Percentiles rank a stretch among this genome's conserved stretches.
Evolutionary conservation across 2,797 vertebrate genomes (phyloP).

Genomic region (Arrhamphus sclerolepis): DNA sequence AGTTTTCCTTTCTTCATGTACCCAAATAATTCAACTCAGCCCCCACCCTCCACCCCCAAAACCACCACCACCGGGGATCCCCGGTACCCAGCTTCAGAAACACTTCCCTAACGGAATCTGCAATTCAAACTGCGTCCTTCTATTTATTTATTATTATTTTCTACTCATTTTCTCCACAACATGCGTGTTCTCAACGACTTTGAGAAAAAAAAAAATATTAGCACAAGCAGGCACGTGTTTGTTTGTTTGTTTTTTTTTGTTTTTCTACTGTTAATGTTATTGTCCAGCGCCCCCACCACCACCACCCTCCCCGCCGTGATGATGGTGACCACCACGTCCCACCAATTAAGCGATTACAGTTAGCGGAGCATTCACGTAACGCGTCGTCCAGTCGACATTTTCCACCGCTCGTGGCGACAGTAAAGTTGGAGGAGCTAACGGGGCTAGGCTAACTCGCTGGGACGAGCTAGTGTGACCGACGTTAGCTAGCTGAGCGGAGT

Average conservation of each 20-base stretch:
- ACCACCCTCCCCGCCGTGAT: not conserved
- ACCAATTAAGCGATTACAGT: conserved; percentile 4
- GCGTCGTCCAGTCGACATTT: not conserved
- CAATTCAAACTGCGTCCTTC: conserved; percentile 9
- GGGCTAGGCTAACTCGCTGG: conserved; percentile 41
- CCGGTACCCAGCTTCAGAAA: conserved; percentile 24
- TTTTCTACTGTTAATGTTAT: not conserved
- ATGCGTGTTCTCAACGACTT: not conserved
- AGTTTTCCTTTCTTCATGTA: not conserved
- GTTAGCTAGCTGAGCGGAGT: conserved; percentile 56
- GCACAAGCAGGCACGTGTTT: conserved; percentile 1
- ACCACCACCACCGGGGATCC: too few relatives aligned
- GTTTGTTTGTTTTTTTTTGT: too few relatives aligned
- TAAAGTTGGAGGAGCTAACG: conserved; percentile 14
- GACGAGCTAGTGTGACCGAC: conserved; percentile 49
- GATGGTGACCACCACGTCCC: not conserved
- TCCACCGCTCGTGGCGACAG: too few relatives aligned
- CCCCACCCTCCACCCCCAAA: too few relatives aligned
- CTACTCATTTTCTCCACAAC: too few relatives aligned
- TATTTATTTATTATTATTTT: too few relatives aligned
- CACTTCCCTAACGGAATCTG: conserved; percentile 47
- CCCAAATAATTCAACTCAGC: too few relatives aligned
- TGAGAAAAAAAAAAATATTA: not conserved
- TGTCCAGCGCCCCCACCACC: not conserved
- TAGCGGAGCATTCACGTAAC: conserved; percentile 3